Evolutionary conservation across 2,888 invertebrate genomes (phyloP).

Genomic region (Synergus gifuensis): DNA sequence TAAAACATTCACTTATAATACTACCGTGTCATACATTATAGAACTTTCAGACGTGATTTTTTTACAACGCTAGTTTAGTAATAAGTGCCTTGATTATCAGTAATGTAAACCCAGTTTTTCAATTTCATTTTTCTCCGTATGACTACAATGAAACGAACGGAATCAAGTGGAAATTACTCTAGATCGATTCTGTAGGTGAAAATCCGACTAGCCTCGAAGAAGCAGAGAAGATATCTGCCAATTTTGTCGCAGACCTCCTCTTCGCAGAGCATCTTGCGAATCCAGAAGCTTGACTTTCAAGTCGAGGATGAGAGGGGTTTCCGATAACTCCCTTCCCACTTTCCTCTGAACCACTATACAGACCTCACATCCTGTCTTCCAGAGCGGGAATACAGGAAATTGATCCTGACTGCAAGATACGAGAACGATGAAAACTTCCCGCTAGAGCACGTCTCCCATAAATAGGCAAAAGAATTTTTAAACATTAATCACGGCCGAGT

Average conservation of each 20-base stretch:
- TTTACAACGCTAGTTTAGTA: background rate
- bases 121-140: too few relatives aligned
- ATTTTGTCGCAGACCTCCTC: constrained; percentile 31
- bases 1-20: too few relatives aligned
- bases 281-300: constrained; percentile 49
- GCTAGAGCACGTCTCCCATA: constrained; percentile 37
- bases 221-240: constrained; percentile 50
- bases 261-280: constrained; percentile 41
- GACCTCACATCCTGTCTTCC: constrained; percentile 30
- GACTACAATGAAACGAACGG: constrained; percentile 2
- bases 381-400: constrained; percentile 57
- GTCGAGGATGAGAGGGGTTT: constrained; percentile 54
- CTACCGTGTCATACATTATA: too few relatives aligned
- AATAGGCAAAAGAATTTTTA: constrained; percentile 29
- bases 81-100: background rate
- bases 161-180: constrained; percentile 23
- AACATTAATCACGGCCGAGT: constrained; percentile 23
- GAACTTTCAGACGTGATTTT: too few relatives aligned
- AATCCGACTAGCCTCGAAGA: constrained; percentile 47
- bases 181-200: constrained; percentile 49
- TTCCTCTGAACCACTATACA: constrained; percentile 19
- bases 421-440: constrained; percentile 54
- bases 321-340: constrained; percentile 53
- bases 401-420: constrained; percentile 57
- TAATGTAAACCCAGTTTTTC: too few relatives aligned